phyloP scores from a whole-genome alignment of 2,888 invertebrate genomes.

The Agriopis aurantiaria region DNA sequence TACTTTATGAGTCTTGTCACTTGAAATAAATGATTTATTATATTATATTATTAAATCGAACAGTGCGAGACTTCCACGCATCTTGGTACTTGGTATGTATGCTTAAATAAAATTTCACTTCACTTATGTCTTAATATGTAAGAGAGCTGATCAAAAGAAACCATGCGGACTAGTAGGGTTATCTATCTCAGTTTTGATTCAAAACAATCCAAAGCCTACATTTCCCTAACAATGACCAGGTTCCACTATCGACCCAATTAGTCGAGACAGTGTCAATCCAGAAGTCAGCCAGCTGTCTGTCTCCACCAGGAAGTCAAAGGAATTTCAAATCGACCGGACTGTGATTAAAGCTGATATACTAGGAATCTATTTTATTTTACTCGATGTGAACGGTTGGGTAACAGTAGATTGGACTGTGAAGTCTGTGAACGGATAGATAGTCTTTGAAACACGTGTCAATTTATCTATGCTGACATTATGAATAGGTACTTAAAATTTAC shows the following conservation, averaged over 20 bases:
- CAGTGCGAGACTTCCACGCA: too few relatives aligned
- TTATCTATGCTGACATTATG: background rate
- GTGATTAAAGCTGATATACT: background rate
- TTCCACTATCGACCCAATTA: background rate
- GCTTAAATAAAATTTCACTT: too few relatives aligned
- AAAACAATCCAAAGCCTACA: background rate
- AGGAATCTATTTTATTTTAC: background rate
- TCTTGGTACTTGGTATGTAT: too few relatives aligned
- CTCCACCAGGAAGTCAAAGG: background rate
- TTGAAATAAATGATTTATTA: too few relatives aligned
- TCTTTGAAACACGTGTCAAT: background rate
- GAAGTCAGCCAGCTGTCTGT: background rate
- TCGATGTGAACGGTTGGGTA: background rate
- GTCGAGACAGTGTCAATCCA: background rate
- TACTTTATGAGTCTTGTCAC: too few relatives aligned
- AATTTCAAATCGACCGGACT: background rate
- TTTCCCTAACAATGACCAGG: background rate
- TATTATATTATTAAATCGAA: too few relatives aligned
- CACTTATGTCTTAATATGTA: too few relatives aligned
- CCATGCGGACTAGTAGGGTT: too few relatives aligned
- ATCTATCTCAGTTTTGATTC: too few relatives aligned
- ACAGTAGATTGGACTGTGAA: conserved; percentile 3
- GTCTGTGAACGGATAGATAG: background rate
- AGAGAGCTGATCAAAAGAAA: too few relatives aligned
- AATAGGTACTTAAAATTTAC: background rate